Conservation (phyloP, 2,797 vertebrate species). For the Catostomus latipinnis region DNA sequence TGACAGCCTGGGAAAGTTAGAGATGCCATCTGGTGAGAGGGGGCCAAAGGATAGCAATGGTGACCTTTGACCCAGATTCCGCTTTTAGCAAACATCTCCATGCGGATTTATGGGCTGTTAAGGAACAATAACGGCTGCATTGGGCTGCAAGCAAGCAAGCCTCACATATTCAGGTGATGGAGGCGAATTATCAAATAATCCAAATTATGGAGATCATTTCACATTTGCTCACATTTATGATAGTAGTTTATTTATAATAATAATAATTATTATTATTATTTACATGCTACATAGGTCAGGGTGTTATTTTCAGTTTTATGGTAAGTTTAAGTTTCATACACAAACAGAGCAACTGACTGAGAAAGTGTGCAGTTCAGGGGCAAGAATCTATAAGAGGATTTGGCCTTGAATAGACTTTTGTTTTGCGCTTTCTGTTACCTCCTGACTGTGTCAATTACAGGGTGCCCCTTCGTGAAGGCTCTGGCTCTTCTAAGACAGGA, state of each 20-base stretch:
- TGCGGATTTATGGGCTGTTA: slow-evolving; percentile 79
- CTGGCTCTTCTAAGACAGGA: slow-evolving; percentile 79
- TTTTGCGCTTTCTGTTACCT: slow-evolving; percentile 89
- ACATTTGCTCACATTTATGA: slow-evolving; percentile 24
- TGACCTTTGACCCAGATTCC: slow-evolving; percentile 83
- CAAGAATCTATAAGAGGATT: slow-evolving; percentile 80
- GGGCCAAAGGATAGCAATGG: slow-evolving; percentile 76
- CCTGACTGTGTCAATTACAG: slow-evolving; percentile 90
- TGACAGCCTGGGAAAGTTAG: slow-evolving; percentile 82
- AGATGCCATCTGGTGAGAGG: slow-evolving; percentile 81
- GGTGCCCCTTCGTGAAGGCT: slow-evolving; percentile 84
- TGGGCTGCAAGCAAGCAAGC: slow-evolving; percentile 58
- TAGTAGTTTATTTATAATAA: slow-evolving; percentile 2
- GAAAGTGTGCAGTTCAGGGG: background rate
- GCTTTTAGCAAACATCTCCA: slow-evolving; percentile 80
- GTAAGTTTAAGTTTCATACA: background rate
- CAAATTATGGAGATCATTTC: slow-evolving; percentile 32
- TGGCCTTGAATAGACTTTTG: slow-evolving; percentile 93
- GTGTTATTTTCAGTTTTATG: background rate
- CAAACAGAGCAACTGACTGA: background rate
- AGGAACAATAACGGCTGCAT: slow-evolving; percentile 76
- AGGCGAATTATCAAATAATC: slow-evolving; percentile 46
- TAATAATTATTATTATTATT: too few relatives aligned
- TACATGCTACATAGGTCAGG: background rate
- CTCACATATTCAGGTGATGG: slow-evolving; percentile 67